These are phyloP conservation scores for Cephalopterus ornatus DNA, from an alignment of 2,113 vertebrate species.

Conservation along the genomic window DNA sequence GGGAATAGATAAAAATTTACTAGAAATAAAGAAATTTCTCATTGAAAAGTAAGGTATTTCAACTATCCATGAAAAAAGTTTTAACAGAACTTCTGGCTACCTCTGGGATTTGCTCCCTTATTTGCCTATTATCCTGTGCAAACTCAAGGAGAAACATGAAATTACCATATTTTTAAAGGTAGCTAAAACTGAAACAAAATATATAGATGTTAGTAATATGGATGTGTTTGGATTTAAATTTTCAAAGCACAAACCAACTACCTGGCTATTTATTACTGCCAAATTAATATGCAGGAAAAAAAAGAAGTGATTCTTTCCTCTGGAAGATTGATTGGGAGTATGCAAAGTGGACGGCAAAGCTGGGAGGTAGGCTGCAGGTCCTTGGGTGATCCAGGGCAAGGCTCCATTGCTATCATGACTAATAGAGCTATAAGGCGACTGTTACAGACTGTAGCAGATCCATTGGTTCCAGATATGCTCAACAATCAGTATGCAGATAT, in stretches of 20 bases:
- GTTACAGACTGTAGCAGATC: not conserved
- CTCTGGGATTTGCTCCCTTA: not conserved
- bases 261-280: not conserved
- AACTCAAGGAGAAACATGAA: not conserved
- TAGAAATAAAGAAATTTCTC: not conserved
- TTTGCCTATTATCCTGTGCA: not conserved
- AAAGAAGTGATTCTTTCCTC: not conserved
- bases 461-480: constrained; percentile 30
- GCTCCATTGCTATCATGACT: not conserved
- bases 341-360: not conserved
- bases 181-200: not conserved
- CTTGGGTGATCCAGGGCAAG: not conserved
- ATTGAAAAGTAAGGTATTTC: not conserved
- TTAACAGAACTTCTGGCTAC: not conserved
- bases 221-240: not conserved
- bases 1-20: not conserved
- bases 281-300: not conserved
- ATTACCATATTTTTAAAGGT: not conserved
- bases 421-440: not conserved
- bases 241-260: not conserved
- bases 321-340: not conserved
- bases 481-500: not conserved
- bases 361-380: not conserved
- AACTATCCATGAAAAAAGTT: not conserved
- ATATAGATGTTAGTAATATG: not conserved